Conservation (phyloP, 2,797 vertebrate species). For the Neostethus bicornis region DNA sequence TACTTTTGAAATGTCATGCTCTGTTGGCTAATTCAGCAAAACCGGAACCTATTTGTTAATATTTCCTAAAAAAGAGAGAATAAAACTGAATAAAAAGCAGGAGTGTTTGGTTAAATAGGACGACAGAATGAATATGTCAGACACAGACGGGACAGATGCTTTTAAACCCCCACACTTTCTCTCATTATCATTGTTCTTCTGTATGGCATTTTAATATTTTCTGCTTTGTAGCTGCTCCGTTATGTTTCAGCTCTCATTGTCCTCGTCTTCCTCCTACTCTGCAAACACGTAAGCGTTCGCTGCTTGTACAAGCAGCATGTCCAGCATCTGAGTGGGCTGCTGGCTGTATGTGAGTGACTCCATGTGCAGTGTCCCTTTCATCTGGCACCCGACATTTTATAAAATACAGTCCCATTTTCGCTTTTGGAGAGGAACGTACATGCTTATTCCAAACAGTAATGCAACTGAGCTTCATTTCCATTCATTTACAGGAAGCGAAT, state of each 20-base stretch:
- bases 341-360: slow-evolving; percentile 13
- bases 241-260: slow-evolving; percentile 9
- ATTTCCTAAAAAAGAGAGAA: slow-evolving; percentile 23
- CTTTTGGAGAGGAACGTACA: slow-evolving; percentile 30
- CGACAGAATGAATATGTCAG: slow-evolving; percentile 10
- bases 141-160: slow-evolving; percentile 17
- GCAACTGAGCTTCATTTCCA: slow-evolving; percentile 45
- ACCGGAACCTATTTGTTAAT: slow-evolving; percentile 42
- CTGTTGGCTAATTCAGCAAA: slow-evolving; percentile 24
- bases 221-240: slow-evolving; percentile 1
- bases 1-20: slow-evolving; percentile 14
- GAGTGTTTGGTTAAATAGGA: slow-evolving; percentile 7
- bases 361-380: slow-evolving; percentile 51
- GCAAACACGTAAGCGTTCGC: slow-evolving; percentile 1
- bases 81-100: slow-evolving; percentile 27
- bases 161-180: slow-evolving; percentile 9
- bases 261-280: slow-evolving; percentile 8
- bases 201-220: slow-evolving; percentile 16
- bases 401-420: slow-evolving; percentile 41
- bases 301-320: slow-evolving; percentile 6
- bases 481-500: slow-evolving; percentile 39
- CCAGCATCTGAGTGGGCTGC: slow-evolving; percentile 18
- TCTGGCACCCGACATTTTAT: slow-evolving; percentile 32
- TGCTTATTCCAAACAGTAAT: slow-evolving; percentile 4
- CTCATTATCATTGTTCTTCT: slow-evolving; percentile 1